phyloP scores from a whole-genome alignment of 2,113 vertebrate genomes.

The Phrynocephalus versicolor region DNA sequence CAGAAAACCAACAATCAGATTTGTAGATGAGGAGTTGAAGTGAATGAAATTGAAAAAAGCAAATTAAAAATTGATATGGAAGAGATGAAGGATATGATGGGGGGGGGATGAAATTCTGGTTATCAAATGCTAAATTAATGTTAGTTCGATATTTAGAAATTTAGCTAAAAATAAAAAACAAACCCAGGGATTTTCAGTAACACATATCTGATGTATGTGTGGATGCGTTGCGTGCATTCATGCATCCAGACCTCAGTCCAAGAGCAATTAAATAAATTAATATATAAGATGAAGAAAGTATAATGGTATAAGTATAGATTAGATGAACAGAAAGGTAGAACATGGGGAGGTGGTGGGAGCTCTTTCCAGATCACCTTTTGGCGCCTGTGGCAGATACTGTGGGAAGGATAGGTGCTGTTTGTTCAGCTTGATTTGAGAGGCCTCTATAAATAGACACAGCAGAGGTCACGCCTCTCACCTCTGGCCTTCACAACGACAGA shows the following conservation, averaged over 20 bases:
- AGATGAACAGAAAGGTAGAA: no score
- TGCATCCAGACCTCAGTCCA: no score
- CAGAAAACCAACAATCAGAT: neutral
- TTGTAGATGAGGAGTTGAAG: no score
- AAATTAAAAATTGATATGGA: neutral
- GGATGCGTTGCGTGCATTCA: no score
- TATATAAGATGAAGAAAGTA: no score
- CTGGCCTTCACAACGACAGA: neutral
- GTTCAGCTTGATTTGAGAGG: neutral
- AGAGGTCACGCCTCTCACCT: neutral
- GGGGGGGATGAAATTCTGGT: neutral
- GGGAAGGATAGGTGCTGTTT: neutral
- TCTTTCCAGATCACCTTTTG: no score
- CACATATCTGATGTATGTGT: neutral
- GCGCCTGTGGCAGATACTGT: neutral
- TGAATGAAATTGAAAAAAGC: no score
- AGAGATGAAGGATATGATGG: neutral
- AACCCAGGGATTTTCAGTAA: neutral
- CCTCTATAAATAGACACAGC: neutral
- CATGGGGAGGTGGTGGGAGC: no score
- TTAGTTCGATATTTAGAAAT: neutral
- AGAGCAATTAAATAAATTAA: neutral
- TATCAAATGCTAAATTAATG: neutral
- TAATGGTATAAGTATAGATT: neutral
- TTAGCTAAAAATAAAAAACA: neutral